A percentile compares a stretch with the other conserved stretches of the same genome.
Conservation (phyloP, 1,140 invertebrate genomes). For the Sipha flava region DNA sequence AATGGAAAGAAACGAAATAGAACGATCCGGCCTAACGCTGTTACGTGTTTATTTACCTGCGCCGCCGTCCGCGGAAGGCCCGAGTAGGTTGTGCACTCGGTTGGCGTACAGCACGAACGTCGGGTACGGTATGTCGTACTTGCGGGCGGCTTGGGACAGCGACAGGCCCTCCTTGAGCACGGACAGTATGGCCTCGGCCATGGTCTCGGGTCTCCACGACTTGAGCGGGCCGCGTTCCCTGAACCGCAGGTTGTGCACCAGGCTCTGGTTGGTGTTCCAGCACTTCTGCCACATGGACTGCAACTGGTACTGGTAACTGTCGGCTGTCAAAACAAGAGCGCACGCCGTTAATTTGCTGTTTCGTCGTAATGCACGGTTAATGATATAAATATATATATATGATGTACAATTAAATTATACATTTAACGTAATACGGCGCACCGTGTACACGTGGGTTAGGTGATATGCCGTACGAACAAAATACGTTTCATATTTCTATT, state of each 20-base stretch:
- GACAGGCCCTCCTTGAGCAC: constrained; percentile 82
- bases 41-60: no score
- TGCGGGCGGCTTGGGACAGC: constrained; percentile 77
- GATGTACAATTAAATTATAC: no score
- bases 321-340: constrained; percentile 51
- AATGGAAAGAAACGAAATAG: background rate
- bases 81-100: constrained; percentile 85
- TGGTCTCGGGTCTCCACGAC: constrained; percentile 85
- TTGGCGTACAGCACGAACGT: constrained; percentile 91
- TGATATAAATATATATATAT: no score
- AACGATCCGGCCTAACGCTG: no score
- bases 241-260: constrained; percentile 79
- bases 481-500: no score
- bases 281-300: constrained; percentile 92
- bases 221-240: constrained; percentile 84
- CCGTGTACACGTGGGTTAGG: no score
- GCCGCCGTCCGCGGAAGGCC: constrained; percentile 76
- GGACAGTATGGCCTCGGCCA: constrained; percentile 86
- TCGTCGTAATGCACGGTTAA: no score
- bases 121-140: constrained; percentile 88
- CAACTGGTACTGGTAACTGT: constrained; percentile 87
- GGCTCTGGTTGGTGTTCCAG: constrained; percentile 80
- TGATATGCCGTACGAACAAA: no score
- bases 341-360: no score
- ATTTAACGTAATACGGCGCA: no score